Base-by-base conservation (phyloP, 1,140 invertebrate species). In the Lasioglossum albipes region DNA sequence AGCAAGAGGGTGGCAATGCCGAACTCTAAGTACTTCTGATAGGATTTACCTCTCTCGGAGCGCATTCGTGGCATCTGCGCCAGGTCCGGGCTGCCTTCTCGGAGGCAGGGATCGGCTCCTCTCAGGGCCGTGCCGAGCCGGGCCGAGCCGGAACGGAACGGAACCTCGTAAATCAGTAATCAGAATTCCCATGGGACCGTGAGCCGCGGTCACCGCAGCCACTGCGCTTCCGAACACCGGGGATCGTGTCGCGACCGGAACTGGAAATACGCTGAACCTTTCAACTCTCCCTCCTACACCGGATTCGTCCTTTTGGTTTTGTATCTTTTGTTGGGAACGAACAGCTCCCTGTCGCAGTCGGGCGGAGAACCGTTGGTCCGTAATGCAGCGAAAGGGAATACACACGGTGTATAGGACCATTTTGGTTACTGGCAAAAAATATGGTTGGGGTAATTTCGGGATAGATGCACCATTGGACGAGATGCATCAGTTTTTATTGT, bases 1-100 rank as follows among this genome's bases (percentile, higher is more conserved):
- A 78, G 84, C 71, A 81, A 87, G 90, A 82, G 84, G 84, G 85
- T 85, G 87, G 86, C 85, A 88, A 86, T 70, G 84, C 88, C 86
- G 84, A 91, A 91, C 89, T 91, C 88, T 91, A 91, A 92, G 91
- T 92, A 91, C 90, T 91, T 88, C 79, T 91, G 91, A 91, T 91
- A 92, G 91, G 91, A 92, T 92, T 91, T 91, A 89, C 83, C 85
- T 81, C 73, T 80, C 73, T 74, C 81, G 69, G 22, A 70, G 76
- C 69, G 83, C 66, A 75, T 87, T 82, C 79, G 74, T 77, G 87
- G 79, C 85, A 84, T 90, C 87, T 87, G 82, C 80, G 75, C 61
- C 79, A 42, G 52, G 76, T 76, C 3, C 54, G 31, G 20, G 16
- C 82, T 82, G 76, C 86, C 78, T 85, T 86, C 86, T 86, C 83